Base-by-base conservation (phyloP, 2,113 vertebrate species). In the Diglossa brunneiventris region DNA sequence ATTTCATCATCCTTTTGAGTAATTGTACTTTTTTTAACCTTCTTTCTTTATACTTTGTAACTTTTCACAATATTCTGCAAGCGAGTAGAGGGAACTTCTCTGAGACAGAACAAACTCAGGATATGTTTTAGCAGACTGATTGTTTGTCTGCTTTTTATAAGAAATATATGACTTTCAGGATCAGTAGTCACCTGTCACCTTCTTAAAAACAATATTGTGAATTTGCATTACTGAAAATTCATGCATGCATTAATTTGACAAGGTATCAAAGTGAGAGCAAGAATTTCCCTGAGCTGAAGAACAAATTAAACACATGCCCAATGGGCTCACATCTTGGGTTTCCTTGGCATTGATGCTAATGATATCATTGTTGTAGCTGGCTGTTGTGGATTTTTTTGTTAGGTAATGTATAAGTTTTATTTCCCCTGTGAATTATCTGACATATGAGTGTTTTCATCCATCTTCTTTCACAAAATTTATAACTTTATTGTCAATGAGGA, bases 271-370 rank as follows among this genome's bases (percentile, higher is more conserved):
- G 23, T 8, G 33, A 75, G 7, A 82, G 3, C 0, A 8, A 80
- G 22, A 61, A 61, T 89, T 72, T 76, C 9, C 41, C 16, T 50
- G 27, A 73, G 44, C 44, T 90, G 58, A 83, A 86, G 21, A 69
- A 52, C 39, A 76, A 91, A 89, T 73, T 72, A 73, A 80, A 68
- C 9, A n/a, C 5, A 10, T 63, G 58, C 7, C 8, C 5, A 30
- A 2, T 24, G 5, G 49, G 46, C 3, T 89, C 5, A 58, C 0
- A 0, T 44, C 46, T 92, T 2, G 0, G 6, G 10, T 91, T 92
- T 91, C 59, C n/a, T 13, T 72, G 35, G 28, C 15, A 26, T 49
- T 52, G n/a, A 69, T 1, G 1, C 2, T 56, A 59, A 63, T 37
- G 31, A 26, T 44, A 37, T 22, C 0, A 0, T 47, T 39, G 23